Conservation (phyloP, 1,140 invertebrate species). For the Aphidius gifuensis region DNA sequence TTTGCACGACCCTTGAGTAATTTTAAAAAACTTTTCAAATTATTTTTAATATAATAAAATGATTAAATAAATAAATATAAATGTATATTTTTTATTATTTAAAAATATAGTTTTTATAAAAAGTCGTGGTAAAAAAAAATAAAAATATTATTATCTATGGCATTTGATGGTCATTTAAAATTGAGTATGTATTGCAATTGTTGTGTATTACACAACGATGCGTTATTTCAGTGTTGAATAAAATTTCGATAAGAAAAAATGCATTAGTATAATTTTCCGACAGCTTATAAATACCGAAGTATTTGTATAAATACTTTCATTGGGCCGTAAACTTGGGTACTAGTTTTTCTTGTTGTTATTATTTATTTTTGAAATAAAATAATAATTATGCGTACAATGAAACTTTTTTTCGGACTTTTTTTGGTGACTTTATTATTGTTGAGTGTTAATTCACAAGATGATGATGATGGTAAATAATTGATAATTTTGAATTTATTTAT, state of each 20-base stretch:
- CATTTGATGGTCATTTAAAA: too few relatives aligned
- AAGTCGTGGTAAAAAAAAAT: too few relatives aligned
- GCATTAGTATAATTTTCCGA: not conserved
- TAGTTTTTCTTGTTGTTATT: not conserved
- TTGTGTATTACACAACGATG: too few relatives aligned
- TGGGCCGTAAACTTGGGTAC: slow-evolving; percentile 14
- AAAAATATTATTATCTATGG: too few relatives aligned
- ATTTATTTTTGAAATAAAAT: not conserved
- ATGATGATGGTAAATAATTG: slow-evolving; percentile 11
- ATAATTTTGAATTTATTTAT: not conserved
- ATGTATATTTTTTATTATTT: too few relatives aligned
- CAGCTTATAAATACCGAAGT: slow-evolving; percentile 23
- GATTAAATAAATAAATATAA: too few relatives aligned
- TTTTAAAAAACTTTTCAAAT: too few relatives aligned
- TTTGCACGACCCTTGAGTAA: too few relatives aligned
- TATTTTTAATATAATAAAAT: too few relatives aligned
- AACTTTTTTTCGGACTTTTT: slow-evolving; percentile 13
- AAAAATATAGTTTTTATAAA: too few relatives aligned
- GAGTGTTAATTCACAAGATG: not conserved
- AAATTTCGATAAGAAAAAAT: not conserved
- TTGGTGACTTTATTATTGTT: not conserved
- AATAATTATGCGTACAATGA: slow-evolving; percentile 12
- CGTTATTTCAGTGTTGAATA: not conserved
- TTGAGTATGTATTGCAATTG: too few relatives aligned
- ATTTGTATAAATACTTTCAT: slow-evolving; percentile 10